Percentiles rank a stretch among this genome's conserved stretches.
These are phyloP conservation scores for Leucoptera coffeella DNA, from an alignment of 2,888 invertebrate species.

Conservation along the genomic window DNA sequence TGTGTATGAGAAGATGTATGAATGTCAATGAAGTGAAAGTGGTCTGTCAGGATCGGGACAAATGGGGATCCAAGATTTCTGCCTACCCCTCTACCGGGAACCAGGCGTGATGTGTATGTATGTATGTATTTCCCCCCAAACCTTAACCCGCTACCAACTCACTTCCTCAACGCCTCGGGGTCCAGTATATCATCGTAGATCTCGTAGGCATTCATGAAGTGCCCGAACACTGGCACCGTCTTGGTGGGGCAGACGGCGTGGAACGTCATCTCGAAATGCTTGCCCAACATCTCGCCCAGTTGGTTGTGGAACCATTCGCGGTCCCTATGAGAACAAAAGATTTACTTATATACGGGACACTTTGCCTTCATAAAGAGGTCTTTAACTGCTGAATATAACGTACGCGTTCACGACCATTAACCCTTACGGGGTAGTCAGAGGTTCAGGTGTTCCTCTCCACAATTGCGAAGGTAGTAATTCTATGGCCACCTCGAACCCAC, in stretches of 20 bases:
- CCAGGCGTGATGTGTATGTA: neutral
- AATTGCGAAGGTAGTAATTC: too few species aligned
- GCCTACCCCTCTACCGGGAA: neutral
- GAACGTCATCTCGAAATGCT: conserved; percentile 73
- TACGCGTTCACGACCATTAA: too few species aligned
- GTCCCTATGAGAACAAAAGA: conserved; percentile 64
- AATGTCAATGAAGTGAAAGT: too few species aligned
- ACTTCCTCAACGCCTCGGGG: conserved; percentile 40
- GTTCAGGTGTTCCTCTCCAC: too few species aligned
- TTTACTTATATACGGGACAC: neutral
- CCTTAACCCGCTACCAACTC: conserved; percentile 7
- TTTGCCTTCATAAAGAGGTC: neutral
- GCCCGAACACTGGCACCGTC: conserved; percentile 66
- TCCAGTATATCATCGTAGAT: conserved; percentile 77
- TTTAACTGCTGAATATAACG: too few species aligned
- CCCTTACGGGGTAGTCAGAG: too few species aligned
- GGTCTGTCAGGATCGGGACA: too few species aligned
- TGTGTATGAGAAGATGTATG: too few species aligned
- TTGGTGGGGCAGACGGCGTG: conserved; percentile 71
- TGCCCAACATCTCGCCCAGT: conserved; percentile 69
- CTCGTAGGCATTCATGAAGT: conserved; percentile 71
- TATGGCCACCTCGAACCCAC: too few species aligned
- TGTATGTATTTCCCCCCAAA: neutral
- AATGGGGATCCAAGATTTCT: too few species aligned
- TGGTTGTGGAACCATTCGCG: conserved; percentile 68